Evolutionary conservation across 2,797 vertebrate genomes (phyloP).

Genomic region (Lates japonicus): DNA sequence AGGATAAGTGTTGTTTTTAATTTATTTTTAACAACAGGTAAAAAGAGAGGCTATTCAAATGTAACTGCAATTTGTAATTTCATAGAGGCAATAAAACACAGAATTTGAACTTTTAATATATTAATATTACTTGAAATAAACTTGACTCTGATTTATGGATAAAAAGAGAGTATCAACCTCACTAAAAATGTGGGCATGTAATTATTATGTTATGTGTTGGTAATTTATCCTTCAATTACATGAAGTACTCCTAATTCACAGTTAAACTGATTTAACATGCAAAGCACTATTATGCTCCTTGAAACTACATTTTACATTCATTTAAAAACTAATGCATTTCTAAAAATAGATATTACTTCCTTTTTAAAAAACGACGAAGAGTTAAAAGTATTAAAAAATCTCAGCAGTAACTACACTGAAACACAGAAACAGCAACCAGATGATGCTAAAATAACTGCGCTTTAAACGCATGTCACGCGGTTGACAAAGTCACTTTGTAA

Average conservation of each 20-base stretch:
- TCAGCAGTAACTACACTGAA: background rate
- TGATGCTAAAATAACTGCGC: constrained; percentile 9
- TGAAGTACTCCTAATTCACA: background rate
- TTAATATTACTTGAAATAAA: background rate
- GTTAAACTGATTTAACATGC: background rate
- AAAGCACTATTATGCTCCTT: background rate
- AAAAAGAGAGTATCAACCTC: background rate
- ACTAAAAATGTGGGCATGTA: background rate
- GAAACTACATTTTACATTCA: background rate
- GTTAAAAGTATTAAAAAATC: background rate
- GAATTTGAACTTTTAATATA: background rate
- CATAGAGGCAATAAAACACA: background rate
- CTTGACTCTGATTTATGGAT: background rate
- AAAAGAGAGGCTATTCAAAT: background rate
- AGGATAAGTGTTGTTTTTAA: background rate
- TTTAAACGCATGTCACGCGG: constrained; percentile 2
- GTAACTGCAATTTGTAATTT: background rate
- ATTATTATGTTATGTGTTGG: background rate
- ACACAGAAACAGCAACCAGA: constrained; percentile 8
- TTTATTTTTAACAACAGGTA: background rate
- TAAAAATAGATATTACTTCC: background rate
- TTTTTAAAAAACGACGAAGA: background rate
- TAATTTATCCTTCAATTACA: background rate
- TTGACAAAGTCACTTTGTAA: constrained; percentile 2
- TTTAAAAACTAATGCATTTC: background rate